Base-by-base conservation (phyloP, 2,113 vertebrate genomes). In the Nesogale talazaci region DNA sequence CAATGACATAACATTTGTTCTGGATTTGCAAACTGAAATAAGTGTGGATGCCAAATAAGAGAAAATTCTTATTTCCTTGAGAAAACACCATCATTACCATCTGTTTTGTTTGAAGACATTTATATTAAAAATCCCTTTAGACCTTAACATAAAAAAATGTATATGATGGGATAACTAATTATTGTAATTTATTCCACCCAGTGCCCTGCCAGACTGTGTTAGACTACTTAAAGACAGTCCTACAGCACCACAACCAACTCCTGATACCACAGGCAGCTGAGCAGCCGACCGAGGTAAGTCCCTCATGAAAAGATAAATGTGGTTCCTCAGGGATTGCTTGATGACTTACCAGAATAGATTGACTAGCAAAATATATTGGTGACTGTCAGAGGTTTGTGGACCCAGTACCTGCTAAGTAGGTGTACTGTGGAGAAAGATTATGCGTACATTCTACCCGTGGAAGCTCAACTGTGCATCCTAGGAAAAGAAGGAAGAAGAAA, bases 151-250 rank as follows among this genome's bases (percentile, higher is more conserved):
- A 19, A 40, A 84, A 11, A 52, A 31, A 77, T 3, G 61, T 95
- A 56, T 95, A 59, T 96, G 61, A 38, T 76, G 6, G 59, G 25
- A 0, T 6, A 59, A 74, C 89, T 95, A 86, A 72, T 84, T 61
- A 12, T 94, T 96, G 74, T 69, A 0, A 40, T 97, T 96, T 96
- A 76, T 98, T 94, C 95, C 93, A 31, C 85, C 34, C 98, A 99
- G 99, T 98, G 96, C 99, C 99, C 96, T 99, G 99, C 98, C 99
- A 99, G 98, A 99, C 99, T 12, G 99, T 99, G 95, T 97, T 99
- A 40, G 99, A 99, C 98, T 99, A 99, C 97, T 98, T 99, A 98
- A 99, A 99, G 98, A 99, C 98, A 0, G 98, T 99, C 69, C 98
- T 99, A 63, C 99, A 99, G 94, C 99, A 99, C 96, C 99, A 99